Evolutionary conservation across 2,113 vertebrate species (phyloP).

Genomic region (Urocynchramus pylzowi): DNA sequence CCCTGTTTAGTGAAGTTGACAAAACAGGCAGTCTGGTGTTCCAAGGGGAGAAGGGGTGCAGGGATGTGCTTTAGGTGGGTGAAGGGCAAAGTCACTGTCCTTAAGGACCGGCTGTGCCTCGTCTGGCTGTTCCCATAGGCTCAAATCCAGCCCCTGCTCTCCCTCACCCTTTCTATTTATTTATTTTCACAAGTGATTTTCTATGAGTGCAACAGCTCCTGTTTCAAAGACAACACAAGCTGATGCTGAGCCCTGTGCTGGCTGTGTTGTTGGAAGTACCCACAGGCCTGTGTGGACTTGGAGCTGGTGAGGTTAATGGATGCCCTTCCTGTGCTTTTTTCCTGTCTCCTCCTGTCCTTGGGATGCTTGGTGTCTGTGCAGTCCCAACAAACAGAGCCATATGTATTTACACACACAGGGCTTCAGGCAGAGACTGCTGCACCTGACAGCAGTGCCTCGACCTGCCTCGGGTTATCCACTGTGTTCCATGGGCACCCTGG

Average conservation of each 20-base stretch:
- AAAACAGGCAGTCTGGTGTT: no score
- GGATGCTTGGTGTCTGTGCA: background rate
- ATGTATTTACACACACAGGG: background rate
- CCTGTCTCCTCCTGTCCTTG: background rate
- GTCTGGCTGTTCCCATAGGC: background rate
- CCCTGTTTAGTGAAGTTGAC: background rate
- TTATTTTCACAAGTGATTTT: background rate
- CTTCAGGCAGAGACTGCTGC: background rate
- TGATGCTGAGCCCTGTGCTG: background rate
- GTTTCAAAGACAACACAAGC: background rate
- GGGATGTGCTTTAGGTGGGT: background rate
- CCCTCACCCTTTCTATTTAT: background rate
- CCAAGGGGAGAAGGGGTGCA: background rate
- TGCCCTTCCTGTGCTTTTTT: background rate
- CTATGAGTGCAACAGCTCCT: background rate
- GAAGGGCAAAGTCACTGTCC: background rate
- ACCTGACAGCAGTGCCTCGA: background rate
- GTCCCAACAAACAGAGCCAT: conserved; percentile 11
- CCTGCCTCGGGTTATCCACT: background rate
- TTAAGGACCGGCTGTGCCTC: background rate
- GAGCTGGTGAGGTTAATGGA: background rate
- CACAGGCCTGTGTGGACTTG: rapidly evolving
- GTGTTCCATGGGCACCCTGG: background rate
- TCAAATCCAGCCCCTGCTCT: background rate
- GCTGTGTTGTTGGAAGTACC: background rate